These are phyloP conservation scores for Tolmerus cingulatus DNA, from an alignment of 2,888 invertebrate species.

Conservation along the genomic window DNA sequence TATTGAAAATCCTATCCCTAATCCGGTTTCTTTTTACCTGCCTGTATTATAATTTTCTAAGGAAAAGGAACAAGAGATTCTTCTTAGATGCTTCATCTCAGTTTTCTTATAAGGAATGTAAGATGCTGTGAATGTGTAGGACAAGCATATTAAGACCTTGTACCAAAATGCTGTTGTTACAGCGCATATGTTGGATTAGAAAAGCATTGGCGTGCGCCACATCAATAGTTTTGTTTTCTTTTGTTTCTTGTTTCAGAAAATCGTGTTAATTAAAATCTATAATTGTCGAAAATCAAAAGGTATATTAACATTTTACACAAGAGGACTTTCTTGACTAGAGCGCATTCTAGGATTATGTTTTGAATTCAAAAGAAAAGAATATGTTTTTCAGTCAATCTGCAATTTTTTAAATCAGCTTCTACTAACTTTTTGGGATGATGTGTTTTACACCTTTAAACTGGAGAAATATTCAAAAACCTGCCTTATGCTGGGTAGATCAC, in stretches of 20 bases:
- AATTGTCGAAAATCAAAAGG: background rate
- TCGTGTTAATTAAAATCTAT: background rate
- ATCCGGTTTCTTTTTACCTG: background rate
- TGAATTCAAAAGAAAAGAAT: no score
- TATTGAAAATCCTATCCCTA: background rate
- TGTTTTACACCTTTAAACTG: background rate
- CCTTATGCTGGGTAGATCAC: background rate
- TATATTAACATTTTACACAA: no score
- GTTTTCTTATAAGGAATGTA: background rate
- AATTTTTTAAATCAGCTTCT: no score
- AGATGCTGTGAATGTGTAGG: background rate
- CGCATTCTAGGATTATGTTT: no score
- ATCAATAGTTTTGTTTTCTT: no score
- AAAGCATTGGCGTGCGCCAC: background rate
- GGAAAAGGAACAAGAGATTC: background rate
- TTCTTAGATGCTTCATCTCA: background rate
- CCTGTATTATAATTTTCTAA: conserved; percentile 21
- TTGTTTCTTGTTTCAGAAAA: background rate
- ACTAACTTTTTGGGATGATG: no score
- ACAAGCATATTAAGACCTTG: background rate
- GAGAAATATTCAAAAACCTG: background rate
- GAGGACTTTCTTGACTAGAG: no score
- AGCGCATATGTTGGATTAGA: background rate
- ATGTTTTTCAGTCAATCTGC: no score
- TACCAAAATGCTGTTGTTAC: background rate